Percentiles rank a stretch among this genome's conserved stretches.
phyloP scores from a whole-genome alignment of 2,888 invertebrate species.

The Thysanoteuthis rhombus region DNA sequence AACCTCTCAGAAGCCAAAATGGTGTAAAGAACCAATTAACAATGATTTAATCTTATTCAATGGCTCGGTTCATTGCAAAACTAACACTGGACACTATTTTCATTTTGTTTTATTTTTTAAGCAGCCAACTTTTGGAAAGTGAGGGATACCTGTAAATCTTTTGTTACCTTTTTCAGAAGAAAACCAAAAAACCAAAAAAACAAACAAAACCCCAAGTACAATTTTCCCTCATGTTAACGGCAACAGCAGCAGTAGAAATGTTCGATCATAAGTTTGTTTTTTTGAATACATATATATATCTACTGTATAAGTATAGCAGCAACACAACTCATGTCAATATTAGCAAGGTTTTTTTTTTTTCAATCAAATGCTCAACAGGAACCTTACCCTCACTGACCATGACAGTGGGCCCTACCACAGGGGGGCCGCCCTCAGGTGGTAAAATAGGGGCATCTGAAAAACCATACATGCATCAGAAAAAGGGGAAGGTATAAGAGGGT shows the following conservation, averaged over 20 bases:
- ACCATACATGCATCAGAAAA: slow-evolving; percentile 32
- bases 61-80: too few species aligned
- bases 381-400: slow-evolving; percentile 55
- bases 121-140: too few species aligned
- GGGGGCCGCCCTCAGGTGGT: slow-evolving; percentile 18
- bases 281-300: background rate
- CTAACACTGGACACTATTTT: too few species aligned
- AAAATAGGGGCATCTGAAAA: slow-evolving; percentile 46
- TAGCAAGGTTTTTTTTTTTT: background rate
- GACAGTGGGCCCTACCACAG: slow-evolving; percentile 45
- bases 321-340: slow-evolving; percentile 15
- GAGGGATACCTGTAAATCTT: background rate
- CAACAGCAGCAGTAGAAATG: background rate
- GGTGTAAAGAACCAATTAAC: too few species aligned
- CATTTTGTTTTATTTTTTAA: too few species aligned
- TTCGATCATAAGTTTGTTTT: background rate
- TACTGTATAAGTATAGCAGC: background rate
- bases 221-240: background rate
- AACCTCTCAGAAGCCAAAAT: too few species aligned
- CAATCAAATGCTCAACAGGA: background rate
- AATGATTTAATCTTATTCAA: too few species aligned
- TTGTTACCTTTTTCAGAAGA: background rate
- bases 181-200: too few species aligned
- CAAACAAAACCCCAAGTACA: background rate
- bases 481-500: background rate